phyloP scores from a whole-genome alignment of 2,888 invertebrate species.

The Junonia oenone region DNA sequence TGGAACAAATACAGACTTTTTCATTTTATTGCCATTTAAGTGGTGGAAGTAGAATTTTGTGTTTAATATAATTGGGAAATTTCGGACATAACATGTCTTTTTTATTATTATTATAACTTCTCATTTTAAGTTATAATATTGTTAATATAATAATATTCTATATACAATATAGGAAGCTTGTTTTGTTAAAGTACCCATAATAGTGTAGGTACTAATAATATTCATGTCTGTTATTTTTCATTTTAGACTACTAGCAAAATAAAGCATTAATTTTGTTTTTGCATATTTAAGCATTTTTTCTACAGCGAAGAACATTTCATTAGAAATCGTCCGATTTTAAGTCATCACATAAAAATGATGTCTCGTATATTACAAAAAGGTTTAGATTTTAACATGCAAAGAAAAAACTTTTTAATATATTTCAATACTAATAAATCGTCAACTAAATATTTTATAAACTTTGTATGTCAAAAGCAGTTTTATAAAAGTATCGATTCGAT shows the following conservation, averaged over 20 bases:
- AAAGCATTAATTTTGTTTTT: not conserved
- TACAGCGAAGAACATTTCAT: too few species aligned
- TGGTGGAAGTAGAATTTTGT: not conserved
- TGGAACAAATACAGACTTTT: not conserved
- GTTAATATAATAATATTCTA: not conserved
- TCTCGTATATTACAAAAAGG: too few species aligned
- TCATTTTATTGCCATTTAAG: not conserved
- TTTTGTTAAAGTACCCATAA: not conserved
- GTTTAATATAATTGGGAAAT: not conserved
- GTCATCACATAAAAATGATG: too few species aligned
- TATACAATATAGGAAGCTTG: not conserved
- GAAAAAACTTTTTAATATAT: not conserved
- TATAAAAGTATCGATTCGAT: not conserved
- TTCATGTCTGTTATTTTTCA: not conserved
- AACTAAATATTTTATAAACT: not conserved
- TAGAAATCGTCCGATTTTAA: not conserved
- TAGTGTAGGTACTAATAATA: not conserved
- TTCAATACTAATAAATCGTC: not conserved
- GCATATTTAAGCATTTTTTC: too few species aligned
- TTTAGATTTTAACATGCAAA: not conserved
- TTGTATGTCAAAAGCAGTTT: too few species aligned
- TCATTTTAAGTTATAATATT: not conserved
- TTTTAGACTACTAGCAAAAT: not conserved
- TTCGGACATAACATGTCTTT: not conserved
- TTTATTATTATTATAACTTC: not conserved